Base-by-base conservation (phyloP, 2,113 vertebrate genomes). In the Pseudopodoces humilis region DNA sequence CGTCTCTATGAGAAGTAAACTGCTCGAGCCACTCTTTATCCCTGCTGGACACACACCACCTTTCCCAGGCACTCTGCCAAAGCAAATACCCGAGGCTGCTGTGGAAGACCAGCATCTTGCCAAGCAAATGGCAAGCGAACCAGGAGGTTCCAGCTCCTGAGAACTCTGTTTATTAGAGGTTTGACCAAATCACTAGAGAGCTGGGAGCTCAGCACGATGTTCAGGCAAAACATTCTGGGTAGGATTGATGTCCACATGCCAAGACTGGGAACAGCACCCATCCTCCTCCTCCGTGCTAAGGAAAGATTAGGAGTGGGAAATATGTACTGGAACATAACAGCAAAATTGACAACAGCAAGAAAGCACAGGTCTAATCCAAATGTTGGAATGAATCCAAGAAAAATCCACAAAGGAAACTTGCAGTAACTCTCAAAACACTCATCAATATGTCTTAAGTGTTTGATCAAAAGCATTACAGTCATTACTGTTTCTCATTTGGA, bases 391-490 rank as follows among this genome's bases (percentile, higher is more conserved):
- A 83, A 82, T 56, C 72, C 64, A 88, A 52, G 62, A 13, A 56
- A 88, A 86, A 91, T 44, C 70, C 83, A 52, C 69, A 79, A 86
- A 90, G 86, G 43, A 76, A 63, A 83, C 71, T 84, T 50, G 52
- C 43, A 88, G 20, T 77, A 91, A 53, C 33, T 95, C 93, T 65
- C 65, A 22, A 28, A 83, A 90, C 44, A 49, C n/a, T 75, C 44
- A 39, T 65, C 67, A 90, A 69, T 71, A 59, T 17, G 44, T 85
- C 82, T 79, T 37, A 76, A 72, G 41, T 62, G 53, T 68, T 80
- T 88, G 78, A 94, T 89, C 70, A 90, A 91, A 91, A 79, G 68
- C 67, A 83, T 74, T 74, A 60, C n/a, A 69, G 62, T 60, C 78
- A 56, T 83, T 82, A 83, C 41, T 58, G 53, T n/a, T 94, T 72